These are phyloP conservation scores for Lanistes nyassanus DNA, from an alignment of 1,140 invertebrate genomes.

Conservation along the genomic window DNA sequence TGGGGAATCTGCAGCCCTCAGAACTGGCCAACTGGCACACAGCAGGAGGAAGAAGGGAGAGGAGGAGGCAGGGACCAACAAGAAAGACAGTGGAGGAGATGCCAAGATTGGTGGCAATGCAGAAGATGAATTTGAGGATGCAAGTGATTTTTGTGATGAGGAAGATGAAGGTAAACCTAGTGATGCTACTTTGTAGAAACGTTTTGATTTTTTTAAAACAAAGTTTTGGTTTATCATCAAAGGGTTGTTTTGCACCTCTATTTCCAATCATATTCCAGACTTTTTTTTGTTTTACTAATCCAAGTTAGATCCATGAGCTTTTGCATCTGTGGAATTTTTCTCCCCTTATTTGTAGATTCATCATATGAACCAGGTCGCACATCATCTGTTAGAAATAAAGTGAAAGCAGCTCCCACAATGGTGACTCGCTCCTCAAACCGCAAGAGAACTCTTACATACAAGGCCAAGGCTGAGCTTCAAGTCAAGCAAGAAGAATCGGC, in stretches of 20 bases:
- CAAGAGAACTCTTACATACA: conserved; percentile 8
- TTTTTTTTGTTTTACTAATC: too few relatives aligned
- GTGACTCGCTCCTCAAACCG: conserved; percentile 14
- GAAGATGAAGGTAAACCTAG: conserved; percentile 1
- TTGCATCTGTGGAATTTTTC: neutral
- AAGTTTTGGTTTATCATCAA: neutral
- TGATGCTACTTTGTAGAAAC: neutral
- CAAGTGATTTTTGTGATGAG: neutral
- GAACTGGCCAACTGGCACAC: neutral
- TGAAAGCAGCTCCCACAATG: neutral
- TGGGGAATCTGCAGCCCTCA: neutral
- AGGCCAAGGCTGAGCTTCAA: conserved; percentile 3
- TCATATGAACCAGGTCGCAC: conserved; percentile 8
- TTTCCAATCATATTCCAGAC: too few relatives aligned
- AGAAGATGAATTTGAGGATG: conserved; percentile 21
- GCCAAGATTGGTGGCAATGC: neutral
- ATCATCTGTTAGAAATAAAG: neutral
- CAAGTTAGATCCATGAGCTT: neutral
- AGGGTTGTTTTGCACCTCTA: too few relatives aligned
- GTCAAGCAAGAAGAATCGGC: conserved; percentile 2
- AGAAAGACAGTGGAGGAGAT: neutral
- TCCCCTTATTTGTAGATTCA: neutral
- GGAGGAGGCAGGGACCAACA: neutral
- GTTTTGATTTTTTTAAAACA: neutral
- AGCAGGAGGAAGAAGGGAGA: neutral